A percentile compares a stretch with the other conserved stretches of the same genome.
phyloP scores from a whole-genome alignment of 2,113 vertebrate genomes.

The Urocynchramus pylzowi region DNA sequence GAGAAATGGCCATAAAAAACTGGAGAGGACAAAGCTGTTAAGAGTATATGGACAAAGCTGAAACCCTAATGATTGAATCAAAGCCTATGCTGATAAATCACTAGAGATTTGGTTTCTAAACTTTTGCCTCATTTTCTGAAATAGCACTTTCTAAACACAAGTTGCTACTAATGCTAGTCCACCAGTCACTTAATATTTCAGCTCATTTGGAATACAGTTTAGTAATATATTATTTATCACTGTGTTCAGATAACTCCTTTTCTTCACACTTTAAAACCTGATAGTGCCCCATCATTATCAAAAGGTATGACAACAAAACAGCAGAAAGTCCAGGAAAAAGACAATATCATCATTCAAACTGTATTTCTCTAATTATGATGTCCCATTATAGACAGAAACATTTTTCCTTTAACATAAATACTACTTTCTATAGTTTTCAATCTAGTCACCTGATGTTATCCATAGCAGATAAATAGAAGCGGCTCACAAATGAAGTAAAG shows the following conservation, averaged over 20 bases:
- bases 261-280: neutral
- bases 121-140: neutral
- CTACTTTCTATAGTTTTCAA: neutral
- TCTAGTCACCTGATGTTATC: neutral
- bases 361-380: neutral
- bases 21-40: neutral
- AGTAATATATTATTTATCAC: neutral
- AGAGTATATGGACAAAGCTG: neutral
- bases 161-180: neutral
- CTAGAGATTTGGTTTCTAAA: neutral
- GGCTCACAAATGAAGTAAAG: neutral
- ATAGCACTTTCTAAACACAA: neutral
- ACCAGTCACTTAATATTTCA: neutral
- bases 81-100: neutral
- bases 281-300: neutral
- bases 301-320: neutral
- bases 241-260: neutral
- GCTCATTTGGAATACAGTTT: neutral
- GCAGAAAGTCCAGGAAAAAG: neutral
- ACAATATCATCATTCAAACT: neutral
- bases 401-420: neutral
- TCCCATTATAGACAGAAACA: neutral
- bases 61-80: neutral
- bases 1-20: neutral
- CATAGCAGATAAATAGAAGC: neutral